Evolutionary conservation across 2,113 vertebrate species (phyloP).

Genomic region (Merops nubicus): DNA sequence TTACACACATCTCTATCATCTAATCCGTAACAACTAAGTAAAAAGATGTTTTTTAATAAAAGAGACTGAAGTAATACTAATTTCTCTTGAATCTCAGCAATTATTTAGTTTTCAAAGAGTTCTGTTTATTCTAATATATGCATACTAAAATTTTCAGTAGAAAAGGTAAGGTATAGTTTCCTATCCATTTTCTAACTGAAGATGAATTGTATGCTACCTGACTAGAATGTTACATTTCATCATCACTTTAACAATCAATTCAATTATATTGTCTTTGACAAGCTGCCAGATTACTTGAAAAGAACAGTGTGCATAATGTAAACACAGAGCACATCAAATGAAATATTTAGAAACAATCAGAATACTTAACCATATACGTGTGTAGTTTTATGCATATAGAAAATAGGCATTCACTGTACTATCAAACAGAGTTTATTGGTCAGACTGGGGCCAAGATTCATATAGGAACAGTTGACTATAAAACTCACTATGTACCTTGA

Average conservation of each 20-base stretch:
- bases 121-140: neutral
- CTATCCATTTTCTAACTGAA: neutral
- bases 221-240: neutral
- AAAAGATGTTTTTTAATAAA: neutral
- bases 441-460: neutral
- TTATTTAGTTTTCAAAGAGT: neutral
- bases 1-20: neutral
- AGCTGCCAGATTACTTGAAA: neutral
- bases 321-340: neutral
- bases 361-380: accelerated
- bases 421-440: neutral
- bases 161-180: neutral
- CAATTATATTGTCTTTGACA: neutral
- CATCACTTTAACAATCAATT: neutral
- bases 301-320: neutral
- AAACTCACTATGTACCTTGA: neutral
- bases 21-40: neutral
- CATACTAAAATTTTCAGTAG: neutral
- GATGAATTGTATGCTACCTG: neutral
- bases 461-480: neutral
- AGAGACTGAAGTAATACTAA: neutral
- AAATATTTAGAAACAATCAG: neutral
- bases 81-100: neutral
- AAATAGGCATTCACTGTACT: neutral
- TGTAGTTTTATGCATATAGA: accelerated